Evolutionary conservation across 2,888 invertebrate species (phyloP), one percentile per base, ranked within the genome.

Genomic region (Drosophila eohydei): DNA sequence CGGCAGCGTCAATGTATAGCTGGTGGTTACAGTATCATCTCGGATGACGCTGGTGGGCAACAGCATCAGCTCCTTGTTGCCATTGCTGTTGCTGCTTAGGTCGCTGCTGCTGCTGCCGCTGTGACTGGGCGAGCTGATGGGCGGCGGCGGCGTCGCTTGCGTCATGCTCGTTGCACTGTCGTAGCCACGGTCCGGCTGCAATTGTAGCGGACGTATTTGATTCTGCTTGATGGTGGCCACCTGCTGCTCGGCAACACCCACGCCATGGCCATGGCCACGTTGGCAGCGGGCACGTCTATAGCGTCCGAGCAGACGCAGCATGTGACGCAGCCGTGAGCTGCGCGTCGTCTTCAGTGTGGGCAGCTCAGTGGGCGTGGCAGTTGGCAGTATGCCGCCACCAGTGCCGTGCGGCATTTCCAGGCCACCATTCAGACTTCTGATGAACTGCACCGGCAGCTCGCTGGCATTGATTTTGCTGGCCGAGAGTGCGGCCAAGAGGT

Each of bases 401-500:
- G 50, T 6, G n/a, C 41, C 26, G 14, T 63, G 74, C 50, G 61
- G 63, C 56, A 66, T n/a, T 6, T 88, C 77, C 56, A 74, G 4
- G 32, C 63, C 78, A 36, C 71, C 83, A 36, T 75, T 83, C 21
- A 66, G 65, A 14, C 70, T 79, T 56, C 80, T 88, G 71, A 73
- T 81, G 32, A 71, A 89, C 55, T 66, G 80, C 41, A 81, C 81
- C 46, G 65, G 77, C 74, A 74, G 80, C 70, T 92, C 91, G 38
- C 85, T 83, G 65, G 90, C 83, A 69, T 90, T 91, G 8, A 86
- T 74, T 41, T 91, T 89, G 46, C 54, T 70, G 16, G 80, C 68
- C 36, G 92, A 86, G 51, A 93, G 81, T 2, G 94, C 91, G n/a
- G 92, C 90, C 26, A 93, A 81, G 38, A 92, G 92, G 87, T 94